A percentile compares a stretch with the other conserved stretches of the same genome.
phyloP scores from a whole-genome alignment of 2,797 vertebrate genomes.

The Pangasius sanitwongsei region DNA sequence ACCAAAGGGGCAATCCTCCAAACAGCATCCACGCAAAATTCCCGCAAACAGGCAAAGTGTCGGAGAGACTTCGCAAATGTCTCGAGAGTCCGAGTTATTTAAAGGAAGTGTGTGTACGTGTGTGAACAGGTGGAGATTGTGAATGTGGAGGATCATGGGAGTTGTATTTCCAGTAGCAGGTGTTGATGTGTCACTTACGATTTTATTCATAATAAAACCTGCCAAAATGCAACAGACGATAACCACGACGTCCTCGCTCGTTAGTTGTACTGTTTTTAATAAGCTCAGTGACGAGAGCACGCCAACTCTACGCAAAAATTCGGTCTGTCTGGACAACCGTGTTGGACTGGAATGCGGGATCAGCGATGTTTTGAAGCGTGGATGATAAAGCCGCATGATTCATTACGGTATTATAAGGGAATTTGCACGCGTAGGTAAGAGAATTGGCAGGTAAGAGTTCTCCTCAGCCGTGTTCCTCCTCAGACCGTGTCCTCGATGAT shows the following conservation, averaged over 20 bases:
- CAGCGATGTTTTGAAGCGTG: no score
- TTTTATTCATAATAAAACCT: neutral
- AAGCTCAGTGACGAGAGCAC: neutral
- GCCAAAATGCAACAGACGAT: neutral
- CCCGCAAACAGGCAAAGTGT: neutral
- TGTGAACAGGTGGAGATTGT: neutral
- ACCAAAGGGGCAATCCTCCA: neutral
- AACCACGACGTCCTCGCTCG: neutral
- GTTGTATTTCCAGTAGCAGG: neutral
- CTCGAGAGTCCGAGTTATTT: neutral
- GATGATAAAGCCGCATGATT: neutral
- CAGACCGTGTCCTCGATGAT: constrained; percentile 14
- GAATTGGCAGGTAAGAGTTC: neutral
- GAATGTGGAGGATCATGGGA: neutral
- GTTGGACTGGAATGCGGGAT: no score
- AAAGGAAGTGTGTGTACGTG: neutral
- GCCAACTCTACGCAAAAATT: neutral
- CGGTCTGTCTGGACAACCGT: neutral
- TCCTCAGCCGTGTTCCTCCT: neutral
- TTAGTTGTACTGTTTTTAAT: neutral
- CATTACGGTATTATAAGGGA: neutral
- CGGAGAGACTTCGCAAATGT: neutral
- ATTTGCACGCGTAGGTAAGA: neutral
- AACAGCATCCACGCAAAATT: neutral
- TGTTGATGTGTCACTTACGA: neutral